Conservation (phyloP, 2,888 invertebrate species). For the Stegana nigrithorax region DNA sequence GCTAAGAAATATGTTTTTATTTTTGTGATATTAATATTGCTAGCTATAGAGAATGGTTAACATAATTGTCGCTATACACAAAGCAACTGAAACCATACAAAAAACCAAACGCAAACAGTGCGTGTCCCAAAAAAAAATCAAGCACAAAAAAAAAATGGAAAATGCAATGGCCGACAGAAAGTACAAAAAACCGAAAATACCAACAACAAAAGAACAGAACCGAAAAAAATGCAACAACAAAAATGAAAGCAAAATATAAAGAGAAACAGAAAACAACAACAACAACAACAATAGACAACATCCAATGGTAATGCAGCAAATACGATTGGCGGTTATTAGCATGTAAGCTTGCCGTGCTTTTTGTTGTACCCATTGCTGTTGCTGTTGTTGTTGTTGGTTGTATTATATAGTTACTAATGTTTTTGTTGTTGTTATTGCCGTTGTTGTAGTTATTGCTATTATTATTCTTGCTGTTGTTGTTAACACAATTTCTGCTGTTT, state of each 20-base stretch:
- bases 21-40: too few species aligned
- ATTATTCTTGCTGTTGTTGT: constrained; percentile 16
- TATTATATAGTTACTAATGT: too few species aligned
- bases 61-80: not conserved
- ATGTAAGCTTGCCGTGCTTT: constrained; percentile 18
- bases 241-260: not conserved
- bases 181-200: too few species aligned
- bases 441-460: constrained; percentile 7
- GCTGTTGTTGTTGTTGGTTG: constrained; percentile 18
- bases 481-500: not conserved
- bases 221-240: not conserved
- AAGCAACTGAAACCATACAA: not conserved
- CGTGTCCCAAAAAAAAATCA: constrained; percentile 15
- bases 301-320: constrained; percentile 4
- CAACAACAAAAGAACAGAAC: not conserved
- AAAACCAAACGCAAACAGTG: constrained; percentile 21
- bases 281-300: not conserved
- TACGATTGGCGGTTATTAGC: constrained; percentile 12
- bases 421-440: constrained; percentile 16
- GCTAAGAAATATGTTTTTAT: too few species aligned
- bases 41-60: too few species aligned
- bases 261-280: not conserved
- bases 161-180: not conserved
- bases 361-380: constrained; percentile 19
- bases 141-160: constrained; percentile 1